A percentile compares a stretch with the other conserved stretches of the same genome.
Conservation (phyloP, 1,140 invertebrate genomes). For the Atta colombica region DNA sequence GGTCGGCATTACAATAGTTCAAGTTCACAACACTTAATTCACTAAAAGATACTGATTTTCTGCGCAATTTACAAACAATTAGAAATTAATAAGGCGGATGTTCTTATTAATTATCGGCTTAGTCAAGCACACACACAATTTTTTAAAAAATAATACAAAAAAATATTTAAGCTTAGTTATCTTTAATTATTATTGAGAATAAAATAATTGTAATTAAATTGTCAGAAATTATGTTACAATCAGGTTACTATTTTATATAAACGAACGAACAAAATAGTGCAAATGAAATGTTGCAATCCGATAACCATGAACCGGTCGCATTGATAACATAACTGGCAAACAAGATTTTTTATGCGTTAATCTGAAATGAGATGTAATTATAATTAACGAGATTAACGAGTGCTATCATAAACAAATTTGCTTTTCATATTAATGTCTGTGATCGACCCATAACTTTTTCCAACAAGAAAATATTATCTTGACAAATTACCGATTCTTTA, state of each 20-base stretch:
- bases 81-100: slow-evolving; percentile 8
- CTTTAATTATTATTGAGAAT: not conserved
- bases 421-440: not conserved
- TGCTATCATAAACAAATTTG: slow-evolving; percentile 41
- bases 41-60: not conserved
- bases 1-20: slow-evolving; percentile 47
- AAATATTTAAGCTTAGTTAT: not conserved
- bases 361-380: slow-evolving; percentile 55
- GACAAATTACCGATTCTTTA: not conserved
- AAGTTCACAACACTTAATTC: slow-evolving; percentile 33
- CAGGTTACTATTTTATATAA: slow-evolving; percentile 38
- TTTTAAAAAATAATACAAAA: not conserved
- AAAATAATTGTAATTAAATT: not conserved
- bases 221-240: not conserved
- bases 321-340: slow-evolving; percentile 40
- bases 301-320: slow-evolving; percentile 13
- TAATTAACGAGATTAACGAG: slow-evolving; percentile 48
- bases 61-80: slow-evolving; percentile 25
- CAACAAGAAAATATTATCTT: slow-evolving; percentile 18
- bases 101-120: not conserved
- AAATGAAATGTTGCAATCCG: slow-evolving; percentile 25
- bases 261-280: slow-evolving; percentile 11
- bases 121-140: not conserved
- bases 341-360: slow-evolving; percentile 54
- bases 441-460: slow-evolving; percentile 9